Evolutionary conservation across 2,888 invertebrate species (phyloP).

Genomic region (Euclidia mi): DNA sequence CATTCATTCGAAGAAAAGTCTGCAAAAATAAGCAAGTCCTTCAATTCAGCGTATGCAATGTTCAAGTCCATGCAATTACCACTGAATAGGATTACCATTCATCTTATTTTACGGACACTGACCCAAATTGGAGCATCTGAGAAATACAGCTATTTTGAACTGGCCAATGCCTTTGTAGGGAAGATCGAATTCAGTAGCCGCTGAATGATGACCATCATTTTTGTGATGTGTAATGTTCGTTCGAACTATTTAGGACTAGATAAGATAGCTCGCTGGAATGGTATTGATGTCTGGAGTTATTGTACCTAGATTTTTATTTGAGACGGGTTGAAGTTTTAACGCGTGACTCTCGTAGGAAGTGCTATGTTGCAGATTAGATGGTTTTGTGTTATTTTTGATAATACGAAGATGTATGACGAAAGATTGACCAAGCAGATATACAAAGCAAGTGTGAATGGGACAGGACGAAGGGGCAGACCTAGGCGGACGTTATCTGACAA

Average conservation of each 20-base stretch:
- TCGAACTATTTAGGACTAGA: conserved; percentile 1
- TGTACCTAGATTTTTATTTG: neutral
- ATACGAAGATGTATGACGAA: too few relatives aligned
- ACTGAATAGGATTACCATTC: conserved; percentile 59
- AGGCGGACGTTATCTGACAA: too few relatives aligned
- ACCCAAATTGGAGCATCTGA: conserved; percentile 58
- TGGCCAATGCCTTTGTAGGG: conserved; percentile 45
- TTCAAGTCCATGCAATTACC: conserved; percentile 53
- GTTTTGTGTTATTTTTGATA: too few relatives aligned
- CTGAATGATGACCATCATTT: conserved; percentile 55
- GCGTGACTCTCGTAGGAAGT: too few relatives aligned
- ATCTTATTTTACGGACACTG: conserved; percentile 63
- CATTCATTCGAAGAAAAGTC: conserved; percentile 34
- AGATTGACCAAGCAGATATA: too few relatives aligned
- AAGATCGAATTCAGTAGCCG: conserved; percentile 39
- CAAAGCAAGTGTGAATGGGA: too few relatives aligned
- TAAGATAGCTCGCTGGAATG: conserved; percentile 1
- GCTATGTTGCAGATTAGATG: too few relatives aligned
- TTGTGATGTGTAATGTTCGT: conserved; percentile 39
- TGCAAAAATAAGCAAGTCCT: conserved; percentile 46
- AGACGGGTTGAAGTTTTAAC: too few relatives aligned
- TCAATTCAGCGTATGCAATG: conserved; percentile 56
- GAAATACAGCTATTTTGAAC: conserved; percentile 56
- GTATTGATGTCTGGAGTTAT: neutral
- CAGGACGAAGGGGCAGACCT: too few relatives aligned